A percentile compares a stretch with the other conserved stretches of the same genome.
Evolutionary conservation across 2,113 vertebrate genomes (phyloP).

Genomic region (Antechinus flavipes): DNA sequence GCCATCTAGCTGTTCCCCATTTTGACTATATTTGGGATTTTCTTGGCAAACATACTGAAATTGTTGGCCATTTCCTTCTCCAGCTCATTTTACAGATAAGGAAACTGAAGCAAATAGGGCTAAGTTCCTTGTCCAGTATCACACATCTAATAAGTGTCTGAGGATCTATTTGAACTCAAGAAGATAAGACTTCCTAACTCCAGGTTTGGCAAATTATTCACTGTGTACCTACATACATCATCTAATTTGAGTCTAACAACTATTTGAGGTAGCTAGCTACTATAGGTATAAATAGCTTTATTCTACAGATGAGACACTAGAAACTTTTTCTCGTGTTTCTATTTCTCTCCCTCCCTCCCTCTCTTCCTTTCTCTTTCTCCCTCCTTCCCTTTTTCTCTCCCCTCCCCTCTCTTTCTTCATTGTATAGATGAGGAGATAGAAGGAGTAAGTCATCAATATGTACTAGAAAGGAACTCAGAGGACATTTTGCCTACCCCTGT

Average conservation of each 20-base stretch:
- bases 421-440: no score
- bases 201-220: neutral
- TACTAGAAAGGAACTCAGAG: no score
- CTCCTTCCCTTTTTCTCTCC: no score
- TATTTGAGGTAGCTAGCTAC: neutral
- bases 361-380: no score
- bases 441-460: no score
- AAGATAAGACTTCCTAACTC: neutral
- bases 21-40: neutral
- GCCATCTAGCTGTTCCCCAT: no score
- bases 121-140: neutral
- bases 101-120: neutral
- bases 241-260: neutral
- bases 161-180: neutral
- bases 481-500: neutral
- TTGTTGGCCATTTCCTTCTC: neutral
- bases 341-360: no score
- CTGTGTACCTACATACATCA: neutral
- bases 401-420: neutral
- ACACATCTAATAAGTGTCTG: neutral
- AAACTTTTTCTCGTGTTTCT: no score
- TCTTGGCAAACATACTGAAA: neutral
- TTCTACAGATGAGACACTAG: neutral
- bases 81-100: neutral
- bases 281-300: neutral